phyloP scores from a whole-genome alignment of 2,888 invertebrate species.

The Leucophenga maculata region DNA sequence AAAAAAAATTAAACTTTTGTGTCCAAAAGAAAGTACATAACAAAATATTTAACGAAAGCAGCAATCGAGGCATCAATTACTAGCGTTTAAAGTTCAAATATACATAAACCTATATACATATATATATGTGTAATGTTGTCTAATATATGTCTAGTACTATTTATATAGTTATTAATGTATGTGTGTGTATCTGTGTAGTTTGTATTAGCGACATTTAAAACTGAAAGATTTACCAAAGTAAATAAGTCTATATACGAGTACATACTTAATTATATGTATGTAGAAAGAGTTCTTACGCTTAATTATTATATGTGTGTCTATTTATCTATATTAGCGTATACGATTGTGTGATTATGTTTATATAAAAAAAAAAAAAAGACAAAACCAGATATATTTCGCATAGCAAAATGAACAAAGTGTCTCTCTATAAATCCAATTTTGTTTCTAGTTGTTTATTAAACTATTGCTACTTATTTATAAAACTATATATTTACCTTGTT shows the following conservation, averaged over 20 bases:
- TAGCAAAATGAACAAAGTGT: too few relatives aligned
- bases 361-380: conserved; percentile 4
- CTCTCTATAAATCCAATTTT: conserved; percentile 35
- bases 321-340: conserved; percentile 32
- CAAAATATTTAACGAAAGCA: conserved; percentile 39
- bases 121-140: neutral
- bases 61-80: conserved; percentile 64
- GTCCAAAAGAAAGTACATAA: conserved; percentile 25
- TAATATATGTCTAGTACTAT: conserved; percentile 3
- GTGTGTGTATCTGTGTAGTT: conserved; percentile 46
- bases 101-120: too few relatives aligned
- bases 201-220: conserved; percentile 48
- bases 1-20: neutral
- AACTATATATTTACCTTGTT: neutral
- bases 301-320: conserved; percentile 41
- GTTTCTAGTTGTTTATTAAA: conserved; percentile 49
- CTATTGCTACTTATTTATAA: conserved; percentile 36
- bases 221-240: conserved; percentile 27
- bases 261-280: conserved; percentile 28
- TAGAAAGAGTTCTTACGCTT: conserved; percentile 19
- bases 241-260: conserved; percentile 9
- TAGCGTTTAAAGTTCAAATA: conserved; percentile 44
- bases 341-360: conserved; percentile 31
- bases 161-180: conserved; percentile 37
- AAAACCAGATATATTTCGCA: too few relatives aligned